Evolutionary conservation across 2,888 invertebrate species (phyloP).

Genomic region (Heterodera filipjevi): DNA sequence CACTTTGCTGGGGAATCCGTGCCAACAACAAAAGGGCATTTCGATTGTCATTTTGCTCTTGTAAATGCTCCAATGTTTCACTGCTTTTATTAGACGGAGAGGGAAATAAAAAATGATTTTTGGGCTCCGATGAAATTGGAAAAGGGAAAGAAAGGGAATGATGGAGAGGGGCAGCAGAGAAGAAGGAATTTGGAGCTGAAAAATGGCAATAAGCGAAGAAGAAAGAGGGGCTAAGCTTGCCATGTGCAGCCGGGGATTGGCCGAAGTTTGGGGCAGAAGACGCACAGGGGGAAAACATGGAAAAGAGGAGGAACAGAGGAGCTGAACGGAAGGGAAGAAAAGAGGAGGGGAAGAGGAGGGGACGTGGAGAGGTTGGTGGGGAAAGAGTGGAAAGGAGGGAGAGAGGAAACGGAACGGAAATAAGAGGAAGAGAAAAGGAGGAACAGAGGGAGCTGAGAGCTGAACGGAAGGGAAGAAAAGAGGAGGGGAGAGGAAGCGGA

Average conservation of each 20-base stretch:
- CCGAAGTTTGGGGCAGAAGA: background rate
- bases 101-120: background rate
- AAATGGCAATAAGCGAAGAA: too few species aligned
- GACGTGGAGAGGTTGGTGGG: background rate
- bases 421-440: background rate
- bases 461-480: background rate
- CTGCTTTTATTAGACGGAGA: background rate
- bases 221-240: background rate
- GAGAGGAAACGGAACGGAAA: background rate
- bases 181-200: too few species aligned
- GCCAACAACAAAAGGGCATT: conserved; percentile 2
- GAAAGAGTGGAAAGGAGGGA: background rate
- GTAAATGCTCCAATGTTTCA: background rate
- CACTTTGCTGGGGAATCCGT: background rate
- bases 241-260: background rate
- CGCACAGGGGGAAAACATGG: background rate
- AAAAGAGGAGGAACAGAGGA: background rate
- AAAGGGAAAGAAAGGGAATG: background rate
- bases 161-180: too few species aligned
- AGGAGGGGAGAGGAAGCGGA: background rate
- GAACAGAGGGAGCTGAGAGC: background rate
- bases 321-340: background rate
- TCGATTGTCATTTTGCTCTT: background rate
- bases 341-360: background rate
- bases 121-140: background rate